These are phyloP conservation scores for Scylla paramamosain DNA, from an alignment of 1,140 invertebrate genomes.

Conservation along the genomic window DNA sequence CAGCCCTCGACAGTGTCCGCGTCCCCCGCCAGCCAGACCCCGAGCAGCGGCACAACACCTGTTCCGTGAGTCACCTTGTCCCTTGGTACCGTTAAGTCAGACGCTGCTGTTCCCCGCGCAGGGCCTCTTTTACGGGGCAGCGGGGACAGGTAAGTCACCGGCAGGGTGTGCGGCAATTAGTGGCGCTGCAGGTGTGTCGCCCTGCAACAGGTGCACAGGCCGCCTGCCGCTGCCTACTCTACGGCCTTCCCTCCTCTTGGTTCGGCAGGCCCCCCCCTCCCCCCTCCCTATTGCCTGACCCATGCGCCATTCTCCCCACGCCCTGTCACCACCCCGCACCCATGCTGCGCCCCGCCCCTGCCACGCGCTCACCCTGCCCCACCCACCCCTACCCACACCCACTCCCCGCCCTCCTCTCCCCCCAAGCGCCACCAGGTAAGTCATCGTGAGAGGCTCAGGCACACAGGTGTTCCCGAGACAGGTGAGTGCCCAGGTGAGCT, in stretches of 20 bases:
- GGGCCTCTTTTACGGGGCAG: not conserved
- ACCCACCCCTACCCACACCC: not conserved
- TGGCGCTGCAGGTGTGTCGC: not conserved
- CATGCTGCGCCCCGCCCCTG: not conserved
- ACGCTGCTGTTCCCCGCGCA: not conserved
- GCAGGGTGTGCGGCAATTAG: not conserved
- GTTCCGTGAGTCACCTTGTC: not conserved
- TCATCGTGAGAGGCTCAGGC: not conserved
- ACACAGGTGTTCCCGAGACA: not conserved
- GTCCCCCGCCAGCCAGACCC: not conserved
- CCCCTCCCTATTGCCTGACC: not conserved
- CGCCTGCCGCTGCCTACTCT: not conserved
- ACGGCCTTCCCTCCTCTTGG: not conserved
- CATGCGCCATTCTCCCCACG: not conserved
- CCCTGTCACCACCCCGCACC: not conserved
- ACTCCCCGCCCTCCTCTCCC: not conserved
- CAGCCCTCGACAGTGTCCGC: not conserved
- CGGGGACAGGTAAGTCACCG: conserved; percentile 26
- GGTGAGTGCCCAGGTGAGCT: not conserved
- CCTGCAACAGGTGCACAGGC: not conserved
- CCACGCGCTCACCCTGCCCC: not conserved
- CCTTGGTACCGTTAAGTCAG: not conserved
- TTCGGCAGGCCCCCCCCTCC: not conserved
- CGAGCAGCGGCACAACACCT: not conserved
- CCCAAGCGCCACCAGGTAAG: not conserved